Conservation (phyloP, 2,888 invertebrate genomes). For the Acanthoscelides obtectus region DNA sequence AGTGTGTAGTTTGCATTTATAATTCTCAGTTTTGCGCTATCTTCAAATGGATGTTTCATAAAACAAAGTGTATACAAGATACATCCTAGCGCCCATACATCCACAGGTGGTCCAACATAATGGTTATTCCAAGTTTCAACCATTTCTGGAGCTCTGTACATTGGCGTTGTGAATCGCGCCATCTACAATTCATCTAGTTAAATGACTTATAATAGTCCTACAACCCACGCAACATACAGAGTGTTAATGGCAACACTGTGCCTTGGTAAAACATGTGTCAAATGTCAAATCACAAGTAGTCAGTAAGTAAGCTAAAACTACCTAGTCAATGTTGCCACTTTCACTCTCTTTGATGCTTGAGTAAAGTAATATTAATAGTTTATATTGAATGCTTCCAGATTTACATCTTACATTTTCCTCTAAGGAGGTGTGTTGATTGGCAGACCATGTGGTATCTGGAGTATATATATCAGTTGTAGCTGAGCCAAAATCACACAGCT, state of each 20-base stretch:
- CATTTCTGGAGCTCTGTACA: constrained; percentile 99
- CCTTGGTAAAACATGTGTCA: no score
- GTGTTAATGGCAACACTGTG: no score
- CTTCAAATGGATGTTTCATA: constrained; percentile 95
- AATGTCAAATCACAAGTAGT: no score
- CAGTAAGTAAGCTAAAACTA: no score
- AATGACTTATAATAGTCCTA: background rate
- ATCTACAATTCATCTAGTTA: constrained; percentile 51
- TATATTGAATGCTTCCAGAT: no score
- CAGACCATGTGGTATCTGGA: constrained; percentile 89
- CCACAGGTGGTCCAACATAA: constrained; percentile 84
- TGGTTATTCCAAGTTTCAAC: constrained; percentile 96
- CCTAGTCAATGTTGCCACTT: no score
- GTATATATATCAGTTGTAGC: constrained; percentile 77
- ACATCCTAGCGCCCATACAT: constrained; percentile 97
- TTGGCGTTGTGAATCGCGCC: constrained; percentile 79
- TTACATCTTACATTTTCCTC: constrained; percentile 80
- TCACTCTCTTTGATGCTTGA: no score
- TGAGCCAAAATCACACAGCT: constrained; percentile 97
- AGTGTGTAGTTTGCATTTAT: constrained; percentile 92
- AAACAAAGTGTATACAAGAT: constrained; percentile 89
- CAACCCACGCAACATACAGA: no score
- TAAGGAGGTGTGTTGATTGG: constrained; percentile 81
- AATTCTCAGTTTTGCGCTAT: constrained; percentile 90
- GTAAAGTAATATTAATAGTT: no score